Conservation (phyloP, 2,888 invertebrate species). For the Tromatobia lineatoria region DNA sequence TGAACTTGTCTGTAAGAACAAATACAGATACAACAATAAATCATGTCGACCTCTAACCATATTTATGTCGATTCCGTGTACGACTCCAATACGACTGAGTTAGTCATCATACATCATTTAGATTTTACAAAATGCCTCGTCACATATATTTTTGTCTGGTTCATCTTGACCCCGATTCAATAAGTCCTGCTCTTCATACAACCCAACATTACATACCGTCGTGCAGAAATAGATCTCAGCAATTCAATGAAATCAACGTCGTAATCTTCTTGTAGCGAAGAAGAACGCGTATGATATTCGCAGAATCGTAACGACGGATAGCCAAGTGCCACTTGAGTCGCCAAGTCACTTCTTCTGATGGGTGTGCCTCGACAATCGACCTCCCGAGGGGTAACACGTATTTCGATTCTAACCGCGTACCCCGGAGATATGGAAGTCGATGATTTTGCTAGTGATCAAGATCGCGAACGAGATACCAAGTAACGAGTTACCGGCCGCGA, state of each 20-base stretch:
- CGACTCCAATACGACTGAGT: not conserved
- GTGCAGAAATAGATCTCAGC: not conserved
- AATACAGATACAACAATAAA: too few relatives aligned
- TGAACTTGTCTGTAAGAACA: too few relatives aligned
- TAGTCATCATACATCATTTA: not conserved
- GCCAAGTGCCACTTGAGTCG: slow-evolving; percentile 16
- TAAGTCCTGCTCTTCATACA: not conserved
- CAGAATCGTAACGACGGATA: not conserved
- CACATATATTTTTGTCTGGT: too few relatives aligned
- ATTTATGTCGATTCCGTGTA: not conserved
- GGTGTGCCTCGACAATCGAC: slow-evolving; percentile 28
- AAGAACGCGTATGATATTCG: slow-evolving; percentile 8
- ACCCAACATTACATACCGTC: not conserved
- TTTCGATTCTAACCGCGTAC: slow-evolving; percentile 38
- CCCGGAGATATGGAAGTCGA: slow-evolving; percentile 46
- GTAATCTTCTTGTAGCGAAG: not conserved
- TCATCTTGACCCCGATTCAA: not conserved
- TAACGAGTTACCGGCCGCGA: slow-evolving; percentile 5
- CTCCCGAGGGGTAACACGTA: slow-evolving; percentile 10
- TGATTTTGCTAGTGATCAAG: slow-evolving; percentile 37
- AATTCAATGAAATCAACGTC: slow-evolving; percentile 11
- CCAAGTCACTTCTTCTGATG: slow-evolving; percentile 12
- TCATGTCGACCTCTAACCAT: not conserved
- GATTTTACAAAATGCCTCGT: not conserved
- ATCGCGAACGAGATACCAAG: slow-evolving; percentile 36